Conservation (phyloP, 2,888 invertebrate genomes). For the Amblyjoppa proteus region DNA sequence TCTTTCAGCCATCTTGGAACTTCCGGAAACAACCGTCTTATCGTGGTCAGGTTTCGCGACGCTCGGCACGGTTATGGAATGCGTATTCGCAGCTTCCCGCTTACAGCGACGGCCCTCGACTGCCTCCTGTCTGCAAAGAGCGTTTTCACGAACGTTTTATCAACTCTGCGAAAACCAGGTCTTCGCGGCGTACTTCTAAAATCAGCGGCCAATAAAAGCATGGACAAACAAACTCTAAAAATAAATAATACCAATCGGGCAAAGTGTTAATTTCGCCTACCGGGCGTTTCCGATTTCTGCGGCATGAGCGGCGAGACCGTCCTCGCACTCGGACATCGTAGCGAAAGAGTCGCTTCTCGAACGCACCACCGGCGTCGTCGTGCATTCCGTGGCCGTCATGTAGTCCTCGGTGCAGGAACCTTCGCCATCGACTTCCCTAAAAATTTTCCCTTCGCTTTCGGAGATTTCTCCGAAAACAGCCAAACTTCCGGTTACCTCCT, state of each 20-base stretch:
- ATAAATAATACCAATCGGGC: slow-evolving; percentile 53
- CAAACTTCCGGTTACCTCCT: slow-evolving; percentile 56
- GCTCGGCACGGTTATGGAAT: neutral
- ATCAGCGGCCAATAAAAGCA: slow-evolving; percentile 40
- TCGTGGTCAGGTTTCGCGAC: slow-evolving; percentile 13
- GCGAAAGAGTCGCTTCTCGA: slow-evolving; percentile 90
- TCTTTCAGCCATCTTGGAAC: slow-evolving; percentile 40
- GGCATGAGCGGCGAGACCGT: slow-evolving; percentile 76
- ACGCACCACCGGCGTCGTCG: slow-evolving; percentile 86
- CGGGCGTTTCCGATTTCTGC: slow-evolving; percentile 36
- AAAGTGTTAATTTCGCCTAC: slow-evolving; percentile 4
- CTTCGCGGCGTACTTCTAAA: slow-evolving; percentile 36
- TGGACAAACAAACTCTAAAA: slow-evolving; percentile 63
- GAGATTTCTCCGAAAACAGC: slow-evolving; percentile 35
- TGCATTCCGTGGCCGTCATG: slow-evolving; percentile 90
- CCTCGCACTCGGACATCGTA: slow-evolving; percentile 89
- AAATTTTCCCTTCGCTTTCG: slow-evolving; percentile 13
- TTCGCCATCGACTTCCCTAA: slow-evolving; percentile 80
- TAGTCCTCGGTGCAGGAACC: slow-evolving; percentile 88
- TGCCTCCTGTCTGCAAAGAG: slow-evolving; percentile 62
- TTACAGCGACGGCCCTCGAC: slow-evolving; percentile 29
- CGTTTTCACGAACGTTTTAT: slow-evolving; percentile 64
- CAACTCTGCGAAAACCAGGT: slow-evolving; percentile 53
- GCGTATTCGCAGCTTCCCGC: slow-evolving; percentile 32
- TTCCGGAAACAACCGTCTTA: slow-evolving; percentile 10